Evolutionary conservation across 2,113 vertebrate species (phyloP).

Genomic region (Calyptommatus sinebrachiatus): DNA sequence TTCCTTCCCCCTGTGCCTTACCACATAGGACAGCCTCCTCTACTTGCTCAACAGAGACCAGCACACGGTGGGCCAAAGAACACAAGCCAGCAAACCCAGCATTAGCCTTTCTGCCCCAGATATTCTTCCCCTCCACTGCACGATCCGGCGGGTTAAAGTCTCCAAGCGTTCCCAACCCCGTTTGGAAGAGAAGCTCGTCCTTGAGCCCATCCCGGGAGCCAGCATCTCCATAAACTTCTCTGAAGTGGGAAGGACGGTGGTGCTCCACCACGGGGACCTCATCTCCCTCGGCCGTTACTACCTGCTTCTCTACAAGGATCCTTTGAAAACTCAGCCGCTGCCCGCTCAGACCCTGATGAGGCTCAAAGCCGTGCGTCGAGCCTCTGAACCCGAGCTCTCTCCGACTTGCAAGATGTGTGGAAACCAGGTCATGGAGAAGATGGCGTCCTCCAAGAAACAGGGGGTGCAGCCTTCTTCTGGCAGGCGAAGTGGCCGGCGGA

Average conservation of each 20-base stretch:
- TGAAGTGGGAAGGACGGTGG: constrained; percentile 77
- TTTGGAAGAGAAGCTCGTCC: constrained; percentile 58
- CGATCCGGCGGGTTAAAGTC: constrained; percentile 62
- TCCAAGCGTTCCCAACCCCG: constrained; percentile 54
- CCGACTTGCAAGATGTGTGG: constrained; percentile 80
- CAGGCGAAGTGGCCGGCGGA: constrained; percentile 68
- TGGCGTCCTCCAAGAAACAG: constrained; percentile 10
- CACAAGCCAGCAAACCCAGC: constrained; percentile 87
- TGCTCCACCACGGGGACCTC: constrained; percentile 87
- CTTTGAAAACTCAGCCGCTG: constrained; percentile 79
- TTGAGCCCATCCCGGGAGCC: constrained; percentile 84
- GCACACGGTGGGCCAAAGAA: constrained; percentile 92
- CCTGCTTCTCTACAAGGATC: constrained; percentile 93
- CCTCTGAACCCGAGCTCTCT: constrained; percentile 53
- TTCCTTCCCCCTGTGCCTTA: neutral
- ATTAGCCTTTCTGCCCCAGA: constrained; percentile 92
- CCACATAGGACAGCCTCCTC: constrained; percentile 88
- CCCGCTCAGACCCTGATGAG: constrained; percentile 81
- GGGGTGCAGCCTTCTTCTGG: constrained; percentile 40
- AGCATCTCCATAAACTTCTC: constrained; percentile 83
- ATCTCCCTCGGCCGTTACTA: constrained; percentile 91
- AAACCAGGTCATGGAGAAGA: constrained; percentile 65
- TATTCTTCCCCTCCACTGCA: constrained; percentile 92
- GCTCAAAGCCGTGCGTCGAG: constrained; percentile 73
- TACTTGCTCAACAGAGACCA: constrained; percentile 89